Percentiles rank a stretch among this genome's conserved stretches.
These are phyloP conservation scores for Gila robusta DNA, from an alignment of 2,797 vertebrate species.

Conservation along the genomic window DNA sequence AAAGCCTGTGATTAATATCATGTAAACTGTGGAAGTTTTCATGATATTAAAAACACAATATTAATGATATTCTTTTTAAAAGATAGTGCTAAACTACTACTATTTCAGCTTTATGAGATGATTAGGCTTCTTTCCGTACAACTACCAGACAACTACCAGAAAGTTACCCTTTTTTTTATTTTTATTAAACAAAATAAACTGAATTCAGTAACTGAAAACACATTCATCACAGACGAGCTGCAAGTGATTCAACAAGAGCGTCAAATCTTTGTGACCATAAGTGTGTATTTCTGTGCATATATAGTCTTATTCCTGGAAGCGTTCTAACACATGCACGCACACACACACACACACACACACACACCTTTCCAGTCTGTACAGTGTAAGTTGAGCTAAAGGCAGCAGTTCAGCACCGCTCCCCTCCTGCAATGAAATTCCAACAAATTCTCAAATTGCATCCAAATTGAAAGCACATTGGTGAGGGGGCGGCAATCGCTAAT, in stretches of 20 bases:
- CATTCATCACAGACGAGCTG: not conserved
- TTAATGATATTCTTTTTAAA: not conserved
- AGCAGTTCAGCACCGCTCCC: slow-evolving; percentile 73
- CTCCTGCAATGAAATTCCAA: slow-evolving; percentile 83
- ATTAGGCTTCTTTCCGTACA: not conserved
- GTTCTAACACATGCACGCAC: slow-evolving; percentile 56
- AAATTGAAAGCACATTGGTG: slow-evolving; percentile 88
- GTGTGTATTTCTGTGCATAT: not conserved
- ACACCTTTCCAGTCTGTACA: slow-evolving; percentile 63
- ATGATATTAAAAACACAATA: not conserved
- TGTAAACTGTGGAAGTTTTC: not conserved
- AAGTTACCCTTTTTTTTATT: not conserved
- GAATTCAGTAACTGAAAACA: not conserved
- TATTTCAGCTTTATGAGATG: not conserved
- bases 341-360: slow-evolving; percentile 67
- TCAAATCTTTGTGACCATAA: not conserved
- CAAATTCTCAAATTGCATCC: slow-evolving; percentile 87
- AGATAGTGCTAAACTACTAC: not conserved
- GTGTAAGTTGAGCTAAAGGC: slow-evolving; percentile 78
- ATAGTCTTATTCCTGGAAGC: not conserved
- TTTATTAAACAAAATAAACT: not conserved
- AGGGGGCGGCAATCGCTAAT: slow-evolving; percentile 78
- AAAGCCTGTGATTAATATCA: not conserved
- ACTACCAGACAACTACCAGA: no score
- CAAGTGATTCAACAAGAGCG: not conserved